Evolutionary conservation across 2,888 invertebrate species (phyloP), one percentile per base, ranked within the genome.

Genomic region (Neria commutata): DNA sequence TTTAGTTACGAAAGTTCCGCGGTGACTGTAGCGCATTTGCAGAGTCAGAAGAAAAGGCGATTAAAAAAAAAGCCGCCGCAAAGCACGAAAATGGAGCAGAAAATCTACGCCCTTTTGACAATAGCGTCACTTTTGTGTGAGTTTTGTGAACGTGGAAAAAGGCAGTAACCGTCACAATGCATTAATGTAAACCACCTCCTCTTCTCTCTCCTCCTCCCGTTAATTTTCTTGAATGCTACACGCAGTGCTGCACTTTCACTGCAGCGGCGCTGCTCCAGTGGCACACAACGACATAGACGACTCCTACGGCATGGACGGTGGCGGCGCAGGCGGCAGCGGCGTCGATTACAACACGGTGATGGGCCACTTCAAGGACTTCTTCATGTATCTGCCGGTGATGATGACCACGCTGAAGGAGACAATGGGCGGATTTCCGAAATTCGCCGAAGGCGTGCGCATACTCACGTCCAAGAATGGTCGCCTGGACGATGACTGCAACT

Each of bases 311-410:
- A 58, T 65, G 34, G 64, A 59, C 42, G 6, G 25, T 0, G 58
- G 54, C 6, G 52, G 19, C 2, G 56, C 58, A n/a, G 58, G 52
- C 34, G 34, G n/a, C 25, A 51, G 19, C 23, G 51, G 53, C 0
- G 61, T 78, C 45, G 79, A 80, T 45, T 80, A 78, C 56, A 76
- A 78, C 56, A 71, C 71, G 0, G 67, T 79, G 26, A 71, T 80
- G 52, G 68, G 67, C 0, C 77, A 79, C 49, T 73, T 80, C 50
- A 79, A 77, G 54, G 79, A 79, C 52, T 75, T 79, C 46, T 72
- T 79, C 49, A 78, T 78, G 79, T 80, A 78, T 65, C 45, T 79
- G 62, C 79, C 79, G 0, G 79, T 80, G 1, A 72, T 79, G 72
- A 78, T 79, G 75, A 77, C 78, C 8, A 75, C 80, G 0, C 40